Evolutionary conservation across 1,140 invertebrate species (phyloP).

Genomic region (Reticulitermes speratus): DNA sequence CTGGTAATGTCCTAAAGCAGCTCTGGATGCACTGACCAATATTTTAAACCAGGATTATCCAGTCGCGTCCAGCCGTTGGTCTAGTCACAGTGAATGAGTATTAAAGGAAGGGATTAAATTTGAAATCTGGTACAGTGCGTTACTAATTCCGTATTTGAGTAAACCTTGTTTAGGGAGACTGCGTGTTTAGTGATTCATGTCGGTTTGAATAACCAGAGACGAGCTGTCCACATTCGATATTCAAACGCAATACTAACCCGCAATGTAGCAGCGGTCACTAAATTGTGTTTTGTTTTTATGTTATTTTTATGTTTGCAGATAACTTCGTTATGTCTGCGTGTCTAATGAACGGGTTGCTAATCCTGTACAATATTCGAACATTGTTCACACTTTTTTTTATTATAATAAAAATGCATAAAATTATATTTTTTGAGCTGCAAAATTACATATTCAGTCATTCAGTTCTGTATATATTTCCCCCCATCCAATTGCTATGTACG

Average conservation of each 20-base stretch:
- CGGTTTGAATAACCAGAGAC: not conserved
- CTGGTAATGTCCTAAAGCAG: too few species aligned
- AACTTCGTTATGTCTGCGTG: not conserved
- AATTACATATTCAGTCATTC: not conserved
- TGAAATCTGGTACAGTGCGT: too few species aligned
- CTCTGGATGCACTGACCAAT: too few species aligned
- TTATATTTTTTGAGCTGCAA: not conserved
- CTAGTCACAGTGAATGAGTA: too few species aligned
- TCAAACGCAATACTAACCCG: not conserved
- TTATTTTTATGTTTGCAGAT: not conserved
- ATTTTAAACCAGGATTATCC: too few species aligned
- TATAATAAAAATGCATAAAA: not conserved
- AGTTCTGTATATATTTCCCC: not conserved
- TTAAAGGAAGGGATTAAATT: too few species aligned
- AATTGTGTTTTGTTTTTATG: not conserved
- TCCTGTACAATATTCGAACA: not conserved
- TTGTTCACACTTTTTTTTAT: not conserved
- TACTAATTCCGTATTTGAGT: too few species aligned
- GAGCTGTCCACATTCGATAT: not conserved
- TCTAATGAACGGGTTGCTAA: not conserved
- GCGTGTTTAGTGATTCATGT: not conserved
- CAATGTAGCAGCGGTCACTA: not conserved
- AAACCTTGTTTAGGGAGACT: too few species aligned
- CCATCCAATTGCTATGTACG: not conserved
- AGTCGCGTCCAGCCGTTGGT: too few species aligned